Conservation (phyloP, 2,113 vertebrate genomes). For the Macrotus californicus region DNA sequence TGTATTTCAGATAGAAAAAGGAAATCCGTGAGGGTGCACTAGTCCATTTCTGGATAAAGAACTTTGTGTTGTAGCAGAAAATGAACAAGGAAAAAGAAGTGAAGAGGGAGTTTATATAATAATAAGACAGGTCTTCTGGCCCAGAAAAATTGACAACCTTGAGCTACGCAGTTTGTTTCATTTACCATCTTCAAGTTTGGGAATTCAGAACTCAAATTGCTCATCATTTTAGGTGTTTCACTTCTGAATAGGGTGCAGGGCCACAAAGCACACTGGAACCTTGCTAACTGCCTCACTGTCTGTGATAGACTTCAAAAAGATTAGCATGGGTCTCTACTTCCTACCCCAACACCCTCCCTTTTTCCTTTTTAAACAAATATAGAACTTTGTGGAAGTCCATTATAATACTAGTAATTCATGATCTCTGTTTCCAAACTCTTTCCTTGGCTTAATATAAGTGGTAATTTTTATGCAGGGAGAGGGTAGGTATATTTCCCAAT, state of each 20-base stretch:
- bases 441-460: background rate
- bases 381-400: background rate
- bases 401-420: background rate
- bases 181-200: background rate
- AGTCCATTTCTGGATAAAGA: background rate
- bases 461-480: background rate
- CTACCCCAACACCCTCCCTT: background rate
- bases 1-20: background rate
- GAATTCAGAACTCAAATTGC: background rate
- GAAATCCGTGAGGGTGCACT: background rate
- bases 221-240: background rate
- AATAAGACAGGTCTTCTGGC: background rate
- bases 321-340: background rate
- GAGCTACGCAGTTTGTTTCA: background rate
- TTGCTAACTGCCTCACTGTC: background rate
- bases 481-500: background rate
- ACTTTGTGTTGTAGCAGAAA: background rate
- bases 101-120: background rate
- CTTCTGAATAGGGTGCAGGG: background rate
- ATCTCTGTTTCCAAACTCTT: background rate
- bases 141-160: background rate
- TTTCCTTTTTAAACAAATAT: background rate
- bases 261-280: background rate
- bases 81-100: background rate
- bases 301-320: background rate